phyloP scores from a whole-genome alignment of 2,797 vertebrate species.

The Ficedula albicollis region DNA sequence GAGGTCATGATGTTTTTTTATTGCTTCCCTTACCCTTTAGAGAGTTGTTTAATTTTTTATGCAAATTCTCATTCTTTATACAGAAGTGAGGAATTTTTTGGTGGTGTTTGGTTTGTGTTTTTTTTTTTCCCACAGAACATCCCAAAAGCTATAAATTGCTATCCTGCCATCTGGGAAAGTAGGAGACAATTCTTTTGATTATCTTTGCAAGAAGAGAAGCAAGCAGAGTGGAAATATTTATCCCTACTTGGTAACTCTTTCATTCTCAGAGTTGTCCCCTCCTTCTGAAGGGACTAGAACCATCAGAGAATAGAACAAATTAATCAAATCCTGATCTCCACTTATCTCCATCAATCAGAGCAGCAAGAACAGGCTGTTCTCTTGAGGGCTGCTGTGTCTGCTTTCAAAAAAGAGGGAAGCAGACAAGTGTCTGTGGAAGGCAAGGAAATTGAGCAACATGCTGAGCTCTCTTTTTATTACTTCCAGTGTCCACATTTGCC shows the following conservation, averaged over 20 bases:
- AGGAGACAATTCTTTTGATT: neutral
- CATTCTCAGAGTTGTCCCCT: neutral
- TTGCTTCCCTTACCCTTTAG: neutral
- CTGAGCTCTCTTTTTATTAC: neutral
- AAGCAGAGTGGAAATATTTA: neutral
- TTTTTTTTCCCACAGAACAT: neutral
- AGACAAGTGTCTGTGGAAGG: neutral
- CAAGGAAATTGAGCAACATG: neutral
- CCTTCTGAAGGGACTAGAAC: neutral
- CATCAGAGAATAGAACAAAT: neutral
- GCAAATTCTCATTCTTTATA: slow-evolving; percentile 31
- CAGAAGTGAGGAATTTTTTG: neutral
- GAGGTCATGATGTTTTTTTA: neutral
- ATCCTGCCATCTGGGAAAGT: neutral
- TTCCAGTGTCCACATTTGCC: neutral
- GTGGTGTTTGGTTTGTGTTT: neutral
- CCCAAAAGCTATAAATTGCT: neutral
- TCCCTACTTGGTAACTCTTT: neutral
- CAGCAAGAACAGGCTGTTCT: neutral
- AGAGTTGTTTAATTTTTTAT: neutral
- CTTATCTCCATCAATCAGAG: neutral
- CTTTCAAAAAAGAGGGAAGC: neutral
- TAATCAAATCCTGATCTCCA: neutral
- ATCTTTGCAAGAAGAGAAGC: neutral
- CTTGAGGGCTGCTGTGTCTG: neutral